Base-by-base conservation (phyloP, 2,797 vertebrate species). In the Urocyon cinereoargenteus region DNA sequence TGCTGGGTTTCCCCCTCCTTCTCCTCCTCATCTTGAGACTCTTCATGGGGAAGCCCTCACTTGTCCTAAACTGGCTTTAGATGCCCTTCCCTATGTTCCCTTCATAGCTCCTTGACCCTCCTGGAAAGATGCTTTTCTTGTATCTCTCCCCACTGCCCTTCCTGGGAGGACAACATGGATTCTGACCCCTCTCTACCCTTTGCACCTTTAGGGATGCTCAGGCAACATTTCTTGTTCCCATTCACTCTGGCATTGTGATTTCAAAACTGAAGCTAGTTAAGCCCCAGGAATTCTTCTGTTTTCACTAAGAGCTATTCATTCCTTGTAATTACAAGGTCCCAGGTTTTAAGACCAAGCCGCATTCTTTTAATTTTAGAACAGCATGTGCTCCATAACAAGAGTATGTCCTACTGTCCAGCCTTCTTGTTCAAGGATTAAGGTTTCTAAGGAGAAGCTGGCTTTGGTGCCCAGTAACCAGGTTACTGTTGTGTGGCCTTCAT, bases 361-460 rank as follows among this genome's bases (percentile, higher is more conserved):
- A 57, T 95, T 92, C 88, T 90, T 89, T 92, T 87, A 85, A 90
- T 49, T 78, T 85, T 86, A 72, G 88, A 96, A 94, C 92, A 96
- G 90, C 68, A 1, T 90, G 94, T 94, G 21, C 28, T 81, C 90
- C 75, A 34, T 93, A 85, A 92, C 49, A 64, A 87, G 94, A 75
- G 21, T 51, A 75, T 2, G 4, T 93, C 86, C 85, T 72, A 87
- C 72, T 79, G 84, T 55, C 64, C 77, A 79, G 81, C 70, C 83
- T 72, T 91, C 90, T 92, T 86, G 72, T 93, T 96, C 61, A 3
- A 34, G 84, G 92, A 89, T 93, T 90, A 75, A 11, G 57, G 84
- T 96, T 98, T 94, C 90, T 53, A 95, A 92, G 75, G 88, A 66
- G 91, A 94, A 92, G 40, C 66, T 90, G 96, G 51, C 85, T 94